phyloP scores from a whole-genome alignment of 2,113 vertebrate species.

The Podarcis raffonei region DNA sequence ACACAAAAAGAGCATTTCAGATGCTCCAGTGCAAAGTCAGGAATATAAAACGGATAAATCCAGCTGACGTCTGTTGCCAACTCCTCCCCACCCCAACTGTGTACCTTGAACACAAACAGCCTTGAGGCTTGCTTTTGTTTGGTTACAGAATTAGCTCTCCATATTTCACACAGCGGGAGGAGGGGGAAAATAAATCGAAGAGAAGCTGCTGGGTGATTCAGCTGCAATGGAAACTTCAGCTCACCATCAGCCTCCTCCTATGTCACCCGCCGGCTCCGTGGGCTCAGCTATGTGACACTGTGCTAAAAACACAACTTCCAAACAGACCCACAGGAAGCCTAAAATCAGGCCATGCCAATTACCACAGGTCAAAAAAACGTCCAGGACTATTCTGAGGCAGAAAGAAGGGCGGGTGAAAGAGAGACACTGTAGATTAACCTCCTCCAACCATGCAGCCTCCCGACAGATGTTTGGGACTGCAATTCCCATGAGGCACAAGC shows the following conservation, averaged over 20 bases:
- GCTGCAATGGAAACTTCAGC: conserved; percentile 7
- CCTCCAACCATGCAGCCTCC: too few relatives aligned
- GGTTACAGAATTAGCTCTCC: not conserved
- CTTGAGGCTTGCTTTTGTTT: fast-evolving
- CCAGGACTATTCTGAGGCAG: not conserved
- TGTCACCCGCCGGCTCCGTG: not conserved
- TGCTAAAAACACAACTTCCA: not conserved
- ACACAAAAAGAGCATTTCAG: not conserved
- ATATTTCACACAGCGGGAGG: not conserved
- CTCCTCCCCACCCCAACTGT: not conserved
- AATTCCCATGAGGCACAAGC: too few relatives aligned
- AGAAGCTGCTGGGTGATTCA: not conserved
- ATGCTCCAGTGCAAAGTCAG: not conserved
- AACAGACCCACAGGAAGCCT: not conserved
- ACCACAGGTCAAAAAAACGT: not conserved
- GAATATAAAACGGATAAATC: not conserved
- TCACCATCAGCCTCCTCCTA: not conserved
- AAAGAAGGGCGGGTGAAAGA: not conserved
- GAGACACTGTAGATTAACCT: too few relatives aligned
- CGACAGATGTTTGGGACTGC: too few relatives aligned
- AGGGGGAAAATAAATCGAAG: not conserved
- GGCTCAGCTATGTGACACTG: not conserved
- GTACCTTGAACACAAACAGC: not conserved
- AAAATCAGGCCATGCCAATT: not conserved
- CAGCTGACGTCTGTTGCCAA: not conserved